Evolutionary conservation across 92 coral and sea anemone species (phyloP).

Genomic region (Hydrozoanthus gracilis): DNA sequence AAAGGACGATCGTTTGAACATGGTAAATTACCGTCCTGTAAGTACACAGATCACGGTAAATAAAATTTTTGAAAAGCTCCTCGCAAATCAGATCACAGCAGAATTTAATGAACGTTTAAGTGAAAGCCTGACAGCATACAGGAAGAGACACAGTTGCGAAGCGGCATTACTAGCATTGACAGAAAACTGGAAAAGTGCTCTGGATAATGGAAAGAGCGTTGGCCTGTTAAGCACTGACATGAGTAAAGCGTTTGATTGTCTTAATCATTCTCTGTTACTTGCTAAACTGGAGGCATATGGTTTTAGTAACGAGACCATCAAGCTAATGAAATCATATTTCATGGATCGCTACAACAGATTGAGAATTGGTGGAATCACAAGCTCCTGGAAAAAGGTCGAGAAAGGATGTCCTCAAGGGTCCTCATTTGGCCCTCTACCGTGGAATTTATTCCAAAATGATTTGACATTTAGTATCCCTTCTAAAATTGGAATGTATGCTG

Average conservation of each 20-base stretch:
- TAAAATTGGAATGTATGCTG: constrained; percentile 28
- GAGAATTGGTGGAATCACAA: constrained; percentile 12
- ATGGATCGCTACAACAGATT: constrained; percentile 38
- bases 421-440: too few relatives aligned
- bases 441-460: too few relatives aligned
- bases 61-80: constrained; percentile 29
- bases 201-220: constrained; percentile 35
- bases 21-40: constrained; percentile 43
- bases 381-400: constrained; percentile 34
- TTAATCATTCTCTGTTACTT: constrained; percentile 41
- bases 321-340: constrained; percentile 31
- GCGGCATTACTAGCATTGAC: constrained; percentile 33
- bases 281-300: constrained; percentile 47
- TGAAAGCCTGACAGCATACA: constrained; percentile 18
- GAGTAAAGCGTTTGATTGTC: constrained; percentile 48
- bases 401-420: too few relatives aligned
- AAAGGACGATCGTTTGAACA: constrained; percentile 32
- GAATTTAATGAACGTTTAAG: constrained; percentile 7
- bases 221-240: constrained; percentile 34
- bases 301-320: constrained; percentile 14
- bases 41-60: constrained; percentile 20
- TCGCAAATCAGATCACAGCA: constrained; percentile 16
- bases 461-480: too few relatives aligned
- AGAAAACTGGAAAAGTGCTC: constrained; percentile 39
- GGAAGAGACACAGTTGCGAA: constrained; percentile 44